Evolutionary conservation across 2,888 invertebrate genomes (phyloP).

Genomic region (Aporophyla lueneburgensis): DNA sequence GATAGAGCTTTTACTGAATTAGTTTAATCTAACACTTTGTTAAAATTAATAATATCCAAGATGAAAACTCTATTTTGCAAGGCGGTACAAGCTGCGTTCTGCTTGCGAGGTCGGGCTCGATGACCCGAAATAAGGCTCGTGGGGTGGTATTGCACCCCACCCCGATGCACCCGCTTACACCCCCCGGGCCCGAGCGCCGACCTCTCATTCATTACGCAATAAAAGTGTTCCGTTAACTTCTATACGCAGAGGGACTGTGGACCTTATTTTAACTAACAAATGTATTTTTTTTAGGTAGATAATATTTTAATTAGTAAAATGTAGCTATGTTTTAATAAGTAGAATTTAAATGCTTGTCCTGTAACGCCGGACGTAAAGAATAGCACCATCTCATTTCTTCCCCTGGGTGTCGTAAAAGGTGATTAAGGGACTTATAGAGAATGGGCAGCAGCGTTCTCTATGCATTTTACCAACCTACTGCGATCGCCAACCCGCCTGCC

Average conservation of each 20-base stretch:
- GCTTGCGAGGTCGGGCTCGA: constrained; percentile 87
- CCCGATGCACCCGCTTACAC: constrained; percentile 67
- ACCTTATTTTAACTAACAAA: constrained; percentile 59
- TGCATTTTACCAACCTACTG: too few relatives aligned
- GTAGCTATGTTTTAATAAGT: not conserved
- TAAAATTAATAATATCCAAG: constrained; percentile 84
- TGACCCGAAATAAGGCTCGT: constrained; percentile 90
- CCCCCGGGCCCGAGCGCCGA: constrained; percentile 83
- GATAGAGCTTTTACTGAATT: constrained; percentile 67
- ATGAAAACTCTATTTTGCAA: constrained; percentile 87
- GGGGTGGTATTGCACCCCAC: constrained; percentile 83
- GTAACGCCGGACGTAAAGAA: too few relatives aligned
- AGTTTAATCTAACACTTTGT: constrained; percentile 76
- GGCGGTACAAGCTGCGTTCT: constrained; percentile 84
- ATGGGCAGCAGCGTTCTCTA: too few relatives aligned
- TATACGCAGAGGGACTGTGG: constrained; percentile 69
- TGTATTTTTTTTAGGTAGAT: constrained; percentile 37
- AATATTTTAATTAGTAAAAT: constrained; percentile 28
- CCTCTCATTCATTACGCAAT: constrained; percentile 91
- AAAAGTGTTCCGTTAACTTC: constrained; percentile 85
- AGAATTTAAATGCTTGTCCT: not conserved
- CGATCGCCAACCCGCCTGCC: too few relatives aligned
- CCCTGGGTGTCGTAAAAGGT: too few relatives aligned
- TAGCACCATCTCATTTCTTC: too few relatives aligned
- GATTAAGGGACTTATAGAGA: too few relatives aligned